These are phyloP conservation scores for Lasioglossum lativentre DNA, from an alignment of 2,888 invertebrate genomes.

Conservation along the genomic window DNA sequence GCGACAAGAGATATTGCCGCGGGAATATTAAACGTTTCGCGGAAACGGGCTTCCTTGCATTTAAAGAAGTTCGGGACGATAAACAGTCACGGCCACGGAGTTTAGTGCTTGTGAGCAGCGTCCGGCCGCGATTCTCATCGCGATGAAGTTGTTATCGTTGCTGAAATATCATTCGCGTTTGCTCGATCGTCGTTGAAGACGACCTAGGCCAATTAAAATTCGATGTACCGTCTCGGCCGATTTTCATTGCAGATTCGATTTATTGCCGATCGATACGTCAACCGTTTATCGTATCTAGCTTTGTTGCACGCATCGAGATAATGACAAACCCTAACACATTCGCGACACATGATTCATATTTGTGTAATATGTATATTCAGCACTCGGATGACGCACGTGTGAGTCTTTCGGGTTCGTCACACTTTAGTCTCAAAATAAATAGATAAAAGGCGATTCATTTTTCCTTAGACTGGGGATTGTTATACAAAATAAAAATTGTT, in stretches of 20 bases:
- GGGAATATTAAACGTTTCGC: slow-evolving; percentile 27
- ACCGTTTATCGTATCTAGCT: neutral
- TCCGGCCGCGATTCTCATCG: neutral
- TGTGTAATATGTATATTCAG: neutral
- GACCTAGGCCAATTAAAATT: neutral
- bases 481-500: neutral
- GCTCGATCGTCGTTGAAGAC: neutral
- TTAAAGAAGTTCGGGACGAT: slow-evolving; percentile 17
- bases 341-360: neutral
- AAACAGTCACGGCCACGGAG: neutral
- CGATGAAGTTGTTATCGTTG: neutral
- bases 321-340: neutral
- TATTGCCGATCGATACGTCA: neutral
- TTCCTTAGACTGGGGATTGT: neutral
- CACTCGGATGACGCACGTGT: neutral
- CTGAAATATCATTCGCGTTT: neutral
- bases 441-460: too few relatives aligned
- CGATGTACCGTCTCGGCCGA: neutral
- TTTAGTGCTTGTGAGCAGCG: neutral
- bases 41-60: slow-evolving; percentile 21
- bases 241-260: neutral
- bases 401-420: neutral
- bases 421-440: neutral
- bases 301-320: neutral
- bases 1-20: slow-evolving; percentile 22